Evolutionary conservation across 2,888 invertebrate genomes (phyloP), one percentile per base, ranked within the genome.

Genomic region (Torymus texanus): DNA sequence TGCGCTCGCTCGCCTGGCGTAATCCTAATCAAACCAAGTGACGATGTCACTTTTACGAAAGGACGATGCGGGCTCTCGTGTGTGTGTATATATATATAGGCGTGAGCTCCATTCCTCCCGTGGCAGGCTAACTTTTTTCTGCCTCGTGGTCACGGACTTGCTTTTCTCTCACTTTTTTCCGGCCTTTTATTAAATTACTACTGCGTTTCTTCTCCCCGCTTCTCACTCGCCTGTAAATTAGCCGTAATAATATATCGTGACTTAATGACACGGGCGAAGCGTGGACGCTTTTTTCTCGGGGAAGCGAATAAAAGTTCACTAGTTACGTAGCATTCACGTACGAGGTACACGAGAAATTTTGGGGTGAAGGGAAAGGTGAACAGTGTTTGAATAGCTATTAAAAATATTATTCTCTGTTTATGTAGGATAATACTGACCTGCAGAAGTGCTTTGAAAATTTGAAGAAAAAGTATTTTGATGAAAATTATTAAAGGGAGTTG

Each of bases 21-120:
- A 78, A 80, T 80, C 77, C 80, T 80, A 80, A 80, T 80, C 78
- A 78, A 78, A 77, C 80, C 77, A 80, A 78, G 80, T 77, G 78
- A 80, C 78, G 74, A 80, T 80, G 80, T 78, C 72, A 75, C 71
- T 75, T 78, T 75, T 75, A 72, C 61, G 16, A 68, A 74, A 59
- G 58, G 58, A 59, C 75, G 63, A 74, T 56, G 68, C 53, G 63
- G 63, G 65, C 51, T 21, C 56, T 74, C 61, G 50, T 55, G 61
- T 18, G 41, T n/a, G 18, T 14, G n/a, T n/a, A n/a, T n/a, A n/a
- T n/a, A n/a, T n/a, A 21, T 21, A 21, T 21, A 21, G 21, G 21
- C 21, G 2, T 21, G 21, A 2, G 21, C 21, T 2, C 51, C 53
- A 18, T 59, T 71, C 2, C n/a, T 1, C n/a, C 24, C 59, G 53